Percentiles rank a stretch among this genome's conserved stretches.
These are phyloP conservation scores for Sebastes aleutianus DNA, from an alignment of 2,797 vertebrate species.

Conservation along the genomic window DNA sequence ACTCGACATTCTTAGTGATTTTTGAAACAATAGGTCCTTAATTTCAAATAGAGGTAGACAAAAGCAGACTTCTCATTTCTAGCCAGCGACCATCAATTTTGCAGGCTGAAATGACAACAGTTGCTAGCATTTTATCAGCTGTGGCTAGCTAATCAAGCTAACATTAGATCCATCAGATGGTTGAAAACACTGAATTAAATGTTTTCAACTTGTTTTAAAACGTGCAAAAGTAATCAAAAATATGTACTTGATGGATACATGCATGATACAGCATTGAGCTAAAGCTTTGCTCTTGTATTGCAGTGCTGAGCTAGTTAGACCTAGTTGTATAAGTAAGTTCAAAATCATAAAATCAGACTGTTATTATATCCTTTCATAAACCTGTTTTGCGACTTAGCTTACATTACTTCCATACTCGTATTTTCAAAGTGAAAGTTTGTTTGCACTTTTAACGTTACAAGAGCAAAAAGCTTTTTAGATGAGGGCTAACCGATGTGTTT, in stretches of 20 bases:
- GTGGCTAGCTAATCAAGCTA: not conserved
- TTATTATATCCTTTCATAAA: not conserved
- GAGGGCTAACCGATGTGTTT: not conserved
- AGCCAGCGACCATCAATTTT: not conserved
- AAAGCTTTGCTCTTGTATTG: too few species aligned
- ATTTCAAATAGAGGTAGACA: not conserved
- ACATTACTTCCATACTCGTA: not conserved
- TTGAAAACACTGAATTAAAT: too few species aligned
- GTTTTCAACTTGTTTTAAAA: too few species aligned
- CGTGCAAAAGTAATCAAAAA: too few species aligned
- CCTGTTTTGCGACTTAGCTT: not conserved
- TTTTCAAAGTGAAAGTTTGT: not conserved
- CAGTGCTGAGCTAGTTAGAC: too few species aligned
- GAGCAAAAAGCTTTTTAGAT: not conserved
- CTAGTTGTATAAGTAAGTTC: too few species aligned
- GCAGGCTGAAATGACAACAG: not conserved
- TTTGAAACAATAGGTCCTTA: not conserved
- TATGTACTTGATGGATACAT: not conserved
- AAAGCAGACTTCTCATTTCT: not conserved
- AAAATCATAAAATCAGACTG: too few species aligned
- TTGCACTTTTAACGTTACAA: not conserved
- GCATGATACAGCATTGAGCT: not conserved
- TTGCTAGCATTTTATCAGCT: not conserved
- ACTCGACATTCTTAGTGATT: rapidly evolving
- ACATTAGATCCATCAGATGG: not conserved